Conservation (phyloP, 2,888 invertebrate species). For the Nephrotoma appendiculata region DNA sequence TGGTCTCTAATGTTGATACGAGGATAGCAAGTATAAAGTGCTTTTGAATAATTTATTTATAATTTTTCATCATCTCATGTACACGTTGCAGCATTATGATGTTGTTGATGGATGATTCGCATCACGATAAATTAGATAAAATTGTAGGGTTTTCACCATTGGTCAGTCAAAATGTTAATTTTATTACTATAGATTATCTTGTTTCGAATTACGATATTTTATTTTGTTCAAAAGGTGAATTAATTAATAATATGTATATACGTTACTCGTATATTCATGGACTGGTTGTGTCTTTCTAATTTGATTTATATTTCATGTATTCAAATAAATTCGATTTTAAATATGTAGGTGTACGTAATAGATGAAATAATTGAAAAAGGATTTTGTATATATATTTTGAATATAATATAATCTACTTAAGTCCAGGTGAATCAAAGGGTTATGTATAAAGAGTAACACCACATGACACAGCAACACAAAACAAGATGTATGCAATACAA, state of each 20-base stretch:
- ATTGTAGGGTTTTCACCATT: not conserved
- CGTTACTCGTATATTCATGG: not conserved
- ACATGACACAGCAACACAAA: not conserved
- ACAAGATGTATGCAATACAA: not conserved
- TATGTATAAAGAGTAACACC: not conserved
- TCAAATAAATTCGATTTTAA: not conserved
- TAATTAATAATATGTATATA: not conserved
- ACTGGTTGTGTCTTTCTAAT: not conserved
- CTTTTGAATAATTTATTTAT: not conserved
- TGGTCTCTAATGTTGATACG: not conserved
- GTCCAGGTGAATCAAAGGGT: not conserved
- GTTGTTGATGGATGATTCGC: not conserved
- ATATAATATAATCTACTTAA: not conserved
- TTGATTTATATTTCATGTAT: not conserved
- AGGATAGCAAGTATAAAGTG: not conserved
- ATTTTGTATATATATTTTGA: not conserved
- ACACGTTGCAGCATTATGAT: not conserved
- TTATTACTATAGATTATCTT: not conserved
- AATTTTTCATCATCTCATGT: not conserved
- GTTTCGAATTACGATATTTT: not conserved
- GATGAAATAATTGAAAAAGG: not conserved
- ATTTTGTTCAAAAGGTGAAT: not conserved
- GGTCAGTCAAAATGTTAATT: not conserved
- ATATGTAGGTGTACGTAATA: not conserved
- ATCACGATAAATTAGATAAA: not conserved